Evolutionary conservation across 2,888 invertebrate genomes (phyloP), one percentile per base, ranked within the genome.

Genomic region (Ceraclea dissimilis): DNA sequence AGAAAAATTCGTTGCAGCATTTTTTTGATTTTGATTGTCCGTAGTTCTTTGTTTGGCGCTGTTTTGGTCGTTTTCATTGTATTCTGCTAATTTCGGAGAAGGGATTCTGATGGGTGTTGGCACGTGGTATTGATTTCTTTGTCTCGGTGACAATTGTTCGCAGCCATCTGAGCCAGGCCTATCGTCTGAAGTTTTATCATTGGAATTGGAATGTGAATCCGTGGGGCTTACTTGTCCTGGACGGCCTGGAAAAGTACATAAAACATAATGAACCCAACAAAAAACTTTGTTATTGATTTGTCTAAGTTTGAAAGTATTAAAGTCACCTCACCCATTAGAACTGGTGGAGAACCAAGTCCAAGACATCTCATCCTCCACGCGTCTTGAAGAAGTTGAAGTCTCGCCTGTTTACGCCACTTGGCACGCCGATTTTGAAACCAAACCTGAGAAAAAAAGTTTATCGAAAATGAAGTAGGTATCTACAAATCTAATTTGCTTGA

Each of bases 381-480:
- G 67, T 92, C 92, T 68, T 93, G 92, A 18, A 93, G 75, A 51
- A 93, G 75, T 67, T 92, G 92, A 59, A 93, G 75, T 18, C 19
- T 47, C 18, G 47, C 91, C 67, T 92, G 91, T 68, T 93, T 93
- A 17, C 93, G 81, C 93, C 93, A 93, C 71, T 93, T 93, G 4
- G 93, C 93, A 52, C 93, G 79, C 44, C 93, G 80, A 69, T 93
- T 93, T 78, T 93, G 93, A 72, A 93, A 93, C 92, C 92, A 92
- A 19, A 92, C 92, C 90, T 90, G 68, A 1, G 64, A 39, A 39
- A 39, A 26, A 6, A 26, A 26, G 26, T 26, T 6, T 6, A 26
- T 26, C 10, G 26, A 26, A 10, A 10, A 26, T 26, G 10, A 26
- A 26, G 26, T 26, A 26, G 26, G 26, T 26, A 26, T n/a, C n/a